A percentile compares a stretch with the other conserved stretches of the same genome.
phyloP scores from a whole-genome alignment of 2,888 invertebrate genomes.

The Athripsodes cinereus region DNA sequence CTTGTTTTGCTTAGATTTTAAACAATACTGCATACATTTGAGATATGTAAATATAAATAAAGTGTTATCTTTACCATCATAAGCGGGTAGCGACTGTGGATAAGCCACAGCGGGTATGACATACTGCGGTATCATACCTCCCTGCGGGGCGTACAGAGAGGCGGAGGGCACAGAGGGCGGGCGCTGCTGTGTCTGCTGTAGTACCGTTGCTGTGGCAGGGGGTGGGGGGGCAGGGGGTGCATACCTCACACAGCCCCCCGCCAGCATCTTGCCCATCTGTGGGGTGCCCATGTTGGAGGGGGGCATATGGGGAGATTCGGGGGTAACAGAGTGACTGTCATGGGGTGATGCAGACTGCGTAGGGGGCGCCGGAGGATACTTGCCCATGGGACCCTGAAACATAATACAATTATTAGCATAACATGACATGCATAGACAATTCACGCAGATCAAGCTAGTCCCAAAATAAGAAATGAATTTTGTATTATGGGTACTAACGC shows the following conservation, averaged over 20 bases:
- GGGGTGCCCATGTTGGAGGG: not conserved
- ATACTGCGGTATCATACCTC: constrained; percentile 9
- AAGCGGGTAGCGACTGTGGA: constrained; percentile 21
- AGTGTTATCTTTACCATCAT: no score
- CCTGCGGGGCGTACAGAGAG: not conserved
- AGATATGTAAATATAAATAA: no score
- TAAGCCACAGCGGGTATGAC: constrained; percentile 15
- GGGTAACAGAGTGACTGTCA: constrained; percentile 20
- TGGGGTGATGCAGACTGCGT: constrained; percentile 9
- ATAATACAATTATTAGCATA: not conserved
- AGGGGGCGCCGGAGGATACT: not conserved
- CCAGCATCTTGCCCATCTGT: not conserved
- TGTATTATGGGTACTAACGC: no score
- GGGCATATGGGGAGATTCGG: constrained; percentile 14
- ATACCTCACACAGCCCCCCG: not conserved
- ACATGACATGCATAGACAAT: no score
- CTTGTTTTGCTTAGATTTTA: no score
- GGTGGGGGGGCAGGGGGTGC: not conserved
- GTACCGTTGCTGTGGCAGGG: not conserved
- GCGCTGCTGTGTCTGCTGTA: constrained; percentile 4
- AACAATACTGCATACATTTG: no score
- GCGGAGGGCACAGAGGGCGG: not conserved
- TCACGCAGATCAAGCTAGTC: no score
- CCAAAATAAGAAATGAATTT: no score
- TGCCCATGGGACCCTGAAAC: not conserved